Percentiles rank a stretch among this genome's conserved stretches.
Evolutionary conservation across 2,113 vertebrate species (phyloP).

Genomic region (Leptobrachium ailaonicum): DNA sequence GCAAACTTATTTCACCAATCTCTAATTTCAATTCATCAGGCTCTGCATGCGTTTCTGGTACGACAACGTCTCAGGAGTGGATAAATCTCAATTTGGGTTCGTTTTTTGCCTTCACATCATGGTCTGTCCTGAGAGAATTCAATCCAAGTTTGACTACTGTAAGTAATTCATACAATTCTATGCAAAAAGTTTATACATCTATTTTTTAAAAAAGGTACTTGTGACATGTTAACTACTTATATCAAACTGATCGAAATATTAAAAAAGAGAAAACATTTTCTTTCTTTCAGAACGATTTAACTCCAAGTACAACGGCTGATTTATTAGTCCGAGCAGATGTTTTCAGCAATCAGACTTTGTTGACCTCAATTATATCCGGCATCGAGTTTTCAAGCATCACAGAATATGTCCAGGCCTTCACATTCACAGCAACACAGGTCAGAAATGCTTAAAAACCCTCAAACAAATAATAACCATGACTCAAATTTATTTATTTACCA

Average conservation of each 20-base stretch:
- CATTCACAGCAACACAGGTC: not conserved
- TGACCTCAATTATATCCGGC: not conserved
- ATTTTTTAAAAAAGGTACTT: too few relatives aligned
- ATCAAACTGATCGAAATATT: not conserved
- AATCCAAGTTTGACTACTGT: conserved; percentile 18
- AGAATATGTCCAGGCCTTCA: not conserved
- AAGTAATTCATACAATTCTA: not conserved
- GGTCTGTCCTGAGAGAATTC: not conserved
- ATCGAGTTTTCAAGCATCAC: not conserved
- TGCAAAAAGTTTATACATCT: too few relatives aligned
- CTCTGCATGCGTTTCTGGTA: conserved; percentile 3
- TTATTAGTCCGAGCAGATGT: not conserved
- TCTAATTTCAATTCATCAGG: not conserved
- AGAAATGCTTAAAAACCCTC: too few relatives aligned
- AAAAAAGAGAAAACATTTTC: not conserved
- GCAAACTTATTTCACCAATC: not conserved
- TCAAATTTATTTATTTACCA: too few relatives aligned
- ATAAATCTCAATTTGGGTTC: not conserved
- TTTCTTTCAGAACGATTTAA: not conserved
- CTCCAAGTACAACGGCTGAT: not conserved
- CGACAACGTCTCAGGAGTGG: not conserved
- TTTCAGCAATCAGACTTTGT: not conserved
- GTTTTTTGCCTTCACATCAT: conserved; percentile 4
- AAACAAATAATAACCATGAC: too few relatives aligned
- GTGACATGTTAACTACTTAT: too few relatives aligned